Evolutionary conservation across 2,797 vertebrate genomes (phyloP).

Genomic region (Gallinago solitaria): DNA sequence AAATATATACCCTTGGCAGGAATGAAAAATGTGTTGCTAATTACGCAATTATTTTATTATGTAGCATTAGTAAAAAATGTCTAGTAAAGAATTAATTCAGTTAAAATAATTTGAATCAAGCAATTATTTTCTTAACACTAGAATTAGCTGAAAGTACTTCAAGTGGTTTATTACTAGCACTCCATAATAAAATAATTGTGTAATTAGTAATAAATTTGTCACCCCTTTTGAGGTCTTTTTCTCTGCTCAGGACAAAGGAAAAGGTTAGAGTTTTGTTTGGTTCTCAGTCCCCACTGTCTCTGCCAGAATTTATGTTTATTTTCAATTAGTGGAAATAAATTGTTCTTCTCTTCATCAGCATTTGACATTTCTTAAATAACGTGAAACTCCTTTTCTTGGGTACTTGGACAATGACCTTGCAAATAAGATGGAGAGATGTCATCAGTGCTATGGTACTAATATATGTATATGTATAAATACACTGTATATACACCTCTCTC

Average conservation of each 20-base stretch:
- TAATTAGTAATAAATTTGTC: conserved; percentile 84
- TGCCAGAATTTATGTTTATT: conserved; percentile 33
- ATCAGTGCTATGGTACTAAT: neutral
- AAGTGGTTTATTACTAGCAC: conserved; percentile 79
- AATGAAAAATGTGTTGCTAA: conserved; percentile 79
- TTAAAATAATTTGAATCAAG: conserved; percentile 84
- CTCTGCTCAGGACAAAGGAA: conserved; percentile 68
- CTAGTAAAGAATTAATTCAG: conserved; percentile 82
- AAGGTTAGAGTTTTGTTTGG: conserved; percentile 34
- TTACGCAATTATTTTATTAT: conserved; percentile 82
- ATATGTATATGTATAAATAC: accelerated
- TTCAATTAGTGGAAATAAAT: neutral
- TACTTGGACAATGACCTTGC: conserved; percentile 19
- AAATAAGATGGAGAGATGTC: neutral
- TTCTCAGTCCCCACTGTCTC: neutral
- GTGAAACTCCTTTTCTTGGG: neutral
- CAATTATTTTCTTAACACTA: conserved; percentile 84
- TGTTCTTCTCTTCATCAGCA: neutral
- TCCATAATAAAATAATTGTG: conserved; percentile 79
- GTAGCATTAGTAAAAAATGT: conserved; percentile 79
- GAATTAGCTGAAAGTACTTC: conserved; percentile 80
- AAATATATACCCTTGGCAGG: conserved; percentile 74
- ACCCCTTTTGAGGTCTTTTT: conserved; percentile 69
- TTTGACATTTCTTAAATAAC: neutral
- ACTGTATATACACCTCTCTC: too few species aligned